Percentiles rank a stretch among this genome's conserved stretches.
Evolutionary conservation across 2,888 invertebrate genomes (phyloP).

Genomic region (Athalia cordata): DNA sequence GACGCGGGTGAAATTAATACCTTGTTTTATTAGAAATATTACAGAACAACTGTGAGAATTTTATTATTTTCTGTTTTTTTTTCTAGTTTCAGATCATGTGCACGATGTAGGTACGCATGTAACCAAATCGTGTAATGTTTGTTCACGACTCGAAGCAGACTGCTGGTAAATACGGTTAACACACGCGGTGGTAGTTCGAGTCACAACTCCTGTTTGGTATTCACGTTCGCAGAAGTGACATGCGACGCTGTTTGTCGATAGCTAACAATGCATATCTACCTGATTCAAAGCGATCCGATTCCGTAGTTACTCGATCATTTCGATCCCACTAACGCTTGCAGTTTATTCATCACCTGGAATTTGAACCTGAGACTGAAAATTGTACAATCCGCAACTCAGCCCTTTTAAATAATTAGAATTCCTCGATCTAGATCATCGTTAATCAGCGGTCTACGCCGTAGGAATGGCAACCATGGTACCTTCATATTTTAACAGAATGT

Average conservation of each 20-base stretch:
- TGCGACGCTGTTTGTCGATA: constrained; percentile 10
- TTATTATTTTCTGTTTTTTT: not conserved
- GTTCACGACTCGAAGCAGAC: constrained; percentile 27
- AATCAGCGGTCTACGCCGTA: too few species aligned
- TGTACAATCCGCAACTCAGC: too few species aligned
- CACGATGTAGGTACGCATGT: not conserved
- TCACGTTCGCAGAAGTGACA: constrained; percentile 25
- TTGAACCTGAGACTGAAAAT: not conserved
- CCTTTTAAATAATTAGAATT: too few species aligned
- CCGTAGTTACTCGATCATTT: constrained; percentile 1
- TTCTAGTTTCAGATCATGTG: not conserved
- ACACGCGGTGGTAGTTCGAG: not conserved
- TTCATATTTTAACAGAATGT: not conserved
- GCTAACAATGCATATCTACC: constrained; percentile 13
- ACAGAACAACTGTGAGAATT: not conserved
- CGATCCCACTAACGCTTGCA: not conserved
- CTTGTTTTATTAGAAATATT: too few species aligned
- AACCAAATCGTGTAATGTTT: constrained; percentile 28
- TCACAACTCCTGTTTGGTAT: constrained; percentile 1
- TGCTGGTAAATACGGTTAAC: constrained; percentile 27
- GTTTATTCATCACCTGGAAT: not conserved
- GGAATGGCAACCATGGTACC: too few species aligned
- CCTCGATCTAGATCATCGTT: too few species aligned
- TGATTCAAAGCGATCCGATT: constrained; percentile 16
- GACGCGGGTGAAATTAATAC: too few species aligned